Evolutionary conservation across 2,797 vertebrate species (phyloP).

Genomic region (Glyptemys insculpta): DNA sequence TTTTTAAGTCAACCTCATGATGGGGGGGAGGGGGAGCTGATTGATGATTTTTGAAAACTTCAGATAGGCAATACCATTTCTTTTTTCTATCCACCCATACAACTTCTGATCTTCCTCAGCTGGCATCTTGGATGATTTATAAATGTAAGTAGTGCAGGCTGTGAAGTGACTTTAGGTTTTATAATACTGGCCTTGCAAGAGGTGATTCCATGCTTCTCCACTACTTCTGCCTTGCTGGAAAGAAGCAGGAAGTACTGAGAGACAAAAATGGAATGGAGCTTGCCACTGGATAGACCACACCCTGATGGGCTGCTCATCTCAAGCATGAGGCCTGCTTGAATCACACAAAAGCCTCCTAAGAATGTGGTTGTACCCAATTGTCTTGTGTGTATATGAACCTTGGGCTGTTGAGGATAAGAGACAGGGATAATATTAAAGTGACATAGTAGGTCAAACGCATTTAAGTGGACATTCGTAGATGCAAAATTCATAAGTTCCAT

Average conservation of each 20-base stretch:
- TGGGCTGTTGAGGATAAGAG: background rate
- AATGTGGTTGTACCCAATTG: background rate
- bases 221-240: background rate
- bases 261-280: background rate
- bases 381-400: background rate
- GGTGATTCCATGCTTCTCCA: constrained; percentile 5
- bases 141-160: constrained; percentile 23
- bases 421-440: background rate
- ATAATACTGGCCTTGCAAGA: constrained; percentile 28
- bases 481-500: constrained; percentile 54
- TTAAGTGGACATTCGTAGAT: background rate
- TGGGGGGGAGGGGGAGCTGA: fast-evolving
- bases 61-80: constrained; percentile 37
- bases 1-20: background rate
- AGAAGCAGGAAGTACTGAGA: background rate
- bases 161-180: constrained; percentile 60
- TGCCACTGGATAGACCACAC: background rate
- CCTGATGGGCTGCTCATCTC: background rate
- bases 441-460: background rate
- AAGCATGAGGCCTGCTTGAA: background rate
- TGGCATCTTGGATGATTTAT: constrained; percentile 21
- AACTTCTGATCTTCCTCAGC: constrained; percentile 22
- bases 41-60: background rate
- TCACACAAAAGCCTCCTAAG: background rate
- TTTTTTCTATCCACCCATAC: constrained; percentile 9